phyloP scores from a whole-genome alignment of 2,888 invertebrate species.

The Scaptodrosophila latifasciaeformis region DNA sequence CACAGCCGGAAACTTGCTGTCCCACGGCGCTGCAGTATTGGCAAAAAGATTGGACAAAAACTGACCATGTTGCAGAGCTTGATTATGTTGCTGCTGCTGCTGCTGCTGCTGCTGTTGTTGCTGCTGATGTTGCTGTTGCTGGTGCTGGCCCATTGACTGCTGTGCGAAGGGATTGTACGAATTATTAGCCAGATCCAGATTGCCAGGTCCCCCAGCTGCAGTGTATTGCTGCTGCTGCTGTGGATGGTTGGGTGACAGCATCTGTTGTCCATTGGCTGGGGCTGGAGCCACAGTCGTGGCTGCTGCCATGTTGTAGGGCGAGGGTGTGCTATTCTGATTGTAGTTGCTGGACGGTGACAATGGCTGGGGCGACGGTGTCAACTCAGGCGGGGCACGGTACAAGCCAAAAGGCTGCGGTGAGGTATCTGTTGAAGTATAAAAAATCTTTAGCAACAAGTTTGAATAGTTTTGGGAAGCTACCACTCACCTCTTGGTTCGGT shows the following conservation, averaged over 20 bases:
- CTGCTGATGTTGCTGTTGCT: constrained; percentile 45
- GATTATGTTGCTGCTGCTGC: constrained; percentile 38
- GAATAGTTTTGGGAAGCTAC: background rate
- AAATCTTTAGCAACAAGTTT: background rate
- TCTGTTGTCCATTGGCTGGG: constrained; percentile 44
- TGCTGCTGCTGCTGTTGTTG: constrained; percentile 41
- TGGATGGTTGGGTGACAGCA: constrained; percentile 60
- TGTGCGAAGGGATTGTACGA: constrained; percentile 54
- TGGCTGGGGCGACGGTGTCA: constrained; percentile 74
- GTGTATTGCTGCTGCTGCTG: constrained; percentile 34
- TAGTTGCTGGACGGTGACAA: constrained; percentile 71
- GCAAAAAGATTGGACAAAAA: constrained; percentile 56
- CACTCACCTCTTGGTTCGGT: constrained; percentile 73
- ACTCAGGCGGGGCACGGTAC: constrained; percentile 66
- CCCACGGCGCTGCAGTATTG: constrained; percentile 37
- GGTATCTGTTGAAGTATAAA: constrained; percentile 56
- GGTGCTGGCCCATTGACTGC: constrained; percentile 44
- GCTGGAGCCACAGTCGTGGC: constrained; percentile 29
- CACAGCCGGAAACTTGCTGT: constrained; percentile 53
- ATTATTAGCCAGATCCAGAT: constrained; percentile 40
- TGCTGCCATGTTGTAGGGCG: constrained; percentile 66
- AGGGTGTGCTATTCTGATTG: constrained; percentile 69
- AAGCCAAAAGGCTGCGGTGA: constrained; percentile 72
- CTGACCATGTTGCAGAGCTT: constrained; percentile 37
- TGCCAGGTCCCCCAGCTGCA: constrained; percentile 17